A percentile compares a stretch with the other conserved stretches of the same genome.
phyloP scores from a whole-genome alignment of 2,113 vertebrate genomes.

The Callocephalon fimbriatum region DNA sequence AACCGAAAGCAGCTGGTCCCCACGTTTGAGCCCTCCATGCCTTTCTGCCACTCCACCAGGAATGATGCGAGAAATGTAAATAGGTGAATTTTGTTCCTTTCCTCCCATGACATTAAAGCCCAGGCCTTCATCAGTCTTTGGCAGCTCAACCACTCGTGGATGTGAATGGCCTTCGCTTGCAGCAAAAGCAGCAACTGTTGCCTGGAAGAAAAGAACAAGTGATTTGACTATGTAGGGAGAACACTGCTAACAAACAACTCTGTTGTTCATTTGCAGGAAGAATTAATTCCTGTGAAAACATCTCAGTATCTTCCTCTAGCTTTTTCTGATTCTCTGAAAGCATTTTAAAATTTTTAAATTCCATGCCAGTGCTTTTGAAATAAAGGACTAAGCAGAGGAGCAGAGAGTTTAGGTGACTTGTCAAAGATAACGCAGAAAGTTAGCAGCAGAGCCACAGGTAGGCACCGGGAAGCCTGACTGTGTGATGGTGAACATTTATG shows the following conservation, averaged over 20 bases:
- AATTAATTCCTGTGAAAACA: neutral
- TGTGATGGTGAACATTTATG: neutral
- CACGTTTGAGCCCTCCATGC: conserved; percentile 95
- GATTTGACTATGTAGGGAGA: conserved; percentile 34
- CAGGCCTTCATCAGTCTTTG: conserved; percentile 98
- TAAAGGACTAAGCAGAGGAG: neutral
- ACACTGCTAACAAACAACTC: neutral
- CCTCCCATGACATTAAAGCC: conserved; percentile 99
- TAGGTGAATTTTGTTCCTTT: conserved; percentile 98
- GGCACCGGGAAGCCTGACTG: neutral
- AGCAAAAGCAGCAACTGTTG: conserved; percentile 97
- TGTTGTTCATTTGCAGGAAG: neutral
- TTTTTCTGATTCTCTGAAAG: neutral
- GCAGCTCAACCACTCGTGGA: conserved; percentile 94
- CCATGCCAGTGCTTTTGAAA: conserved; percentile 1
- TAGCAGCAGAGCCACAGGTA: neutral
- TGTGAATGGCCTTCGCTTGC: conserved; percentile 99
- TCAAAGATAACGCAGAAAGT: neutral
- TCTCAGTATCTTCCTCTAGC: neutral
- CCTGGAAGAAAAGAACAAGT: conserved; percentile 77
- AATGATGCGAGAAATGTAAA: conserved; percentile 99
- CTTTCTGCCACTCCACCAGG: conserved; percentile 97
- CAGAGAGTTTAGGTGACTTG: neutral
- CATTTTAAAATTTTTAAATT: neutral
- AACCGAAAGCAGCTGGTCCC: conserved; percentile 98